phyloP scores from a whole-genome alignment of 2,797 vertebrate species.

The Serranus cabrilla region DNA sequence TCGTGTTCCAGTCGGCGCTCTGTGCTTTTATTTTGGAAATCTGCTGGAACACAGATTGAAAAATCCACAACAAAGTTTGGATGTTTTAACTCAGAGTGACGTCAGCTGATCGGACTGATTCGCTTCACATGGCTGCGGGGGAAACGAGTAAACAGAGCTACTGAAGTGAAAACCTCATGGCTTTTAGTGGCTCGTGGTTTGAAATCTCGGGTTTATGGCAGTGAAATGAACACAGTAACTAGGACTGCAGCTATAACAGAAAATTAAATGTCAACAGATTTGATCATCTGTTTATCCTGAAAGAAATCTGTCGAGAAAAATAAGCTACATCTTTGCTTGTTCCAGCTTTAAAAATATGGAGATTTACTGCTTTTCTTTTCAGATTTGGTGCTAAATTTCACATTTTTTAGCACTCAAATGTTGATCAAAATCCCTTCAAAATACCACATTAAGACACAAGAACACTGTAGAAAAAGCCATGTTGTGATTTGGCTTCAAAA shows the following conservation, averaged over 20 bases:
- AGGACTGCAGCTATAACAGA: not conserved
- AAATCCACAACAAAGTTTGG: not conserved
- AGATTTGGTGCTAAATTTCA: no score
- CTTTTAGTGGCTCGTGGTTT: constrained; percentile 1
- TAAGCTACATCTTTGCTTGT: not conserved
- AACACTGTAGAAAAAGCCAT: no score
- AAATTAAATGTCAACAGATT: not conserved
- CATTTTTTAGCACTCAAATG: no score
- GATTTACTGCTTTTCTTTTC: not conserved
- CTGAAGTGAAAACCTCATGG: constrained; percentile 16
- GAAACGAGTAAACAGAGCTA: not conserved
- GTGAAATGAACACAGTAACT: not conserved
- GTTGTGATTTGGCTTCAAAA: no score
- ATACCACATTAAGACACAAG: no score
- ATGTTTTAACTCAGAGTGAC: constrained; percentile 9
- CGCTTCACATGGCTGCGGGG: constrained; percentile 24
- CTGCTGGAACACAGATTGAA: not conserved
- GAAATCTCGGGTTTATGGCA: not conserved
- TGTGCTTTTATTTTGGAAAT: constrained; percentile 29
- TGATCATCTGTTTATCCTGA: not conserved
- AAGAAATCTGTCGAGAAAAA: not conserved
- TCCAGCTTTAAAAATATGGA: constrained; percentile 4
- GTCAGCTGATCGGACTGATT: constrained; percentile 5
- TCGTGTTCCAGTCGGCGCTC: constrained; percentile 3
- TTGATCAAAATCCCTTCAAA: no score